A percentile compares a stretch with the other conserved stretches of the same genome.
These are phyloP conservation scores for Perca schrenkii DNA, from an alignment of 2,113 vertebrate genomes.

Conservation along the genomic window DNA sequence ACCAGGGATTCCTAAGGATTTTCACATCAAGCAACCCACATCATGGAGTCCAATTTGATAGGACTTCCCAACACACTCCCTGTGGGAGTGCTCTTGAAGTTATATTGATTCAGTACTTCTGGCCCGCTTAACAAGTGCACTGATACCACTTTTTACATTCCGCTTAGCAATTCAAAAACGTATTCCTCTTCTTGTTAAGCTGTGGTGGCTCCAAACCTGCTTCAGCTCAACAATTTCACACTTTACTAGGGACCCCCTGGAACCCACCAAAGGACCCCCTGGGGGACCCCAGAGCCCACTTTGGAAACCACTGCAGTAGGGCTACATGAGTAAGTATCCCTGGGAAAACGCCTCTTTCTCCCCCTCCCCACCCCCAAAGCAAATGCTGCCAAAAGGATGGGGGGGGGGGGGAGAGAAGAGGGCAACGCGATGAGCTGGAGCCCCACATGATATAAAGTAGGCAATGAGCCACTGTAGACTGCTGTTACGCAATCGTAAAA, in stretches of 20 bases:
- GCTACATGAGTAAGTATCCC: conserved; percentile 38
- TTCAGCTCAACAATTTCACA: neutral
- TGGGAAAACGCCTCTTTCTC: conserved; percentile 58
- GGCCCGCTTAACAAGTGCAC: conserved; percentile 24
- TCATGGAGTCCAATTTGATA: neutral
- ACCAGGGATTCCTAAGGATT: neutral
- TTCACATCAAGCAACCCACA: conserved; percentile 11
- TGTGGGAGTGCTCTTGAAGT: neutral
- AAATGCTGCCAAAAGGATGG: conserved; percentile 65
- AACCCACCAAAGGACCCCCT: conserved; percentile 20
- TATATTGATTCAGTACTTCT: neutral
- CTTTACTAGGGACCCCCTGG: conserved; percentile 25
- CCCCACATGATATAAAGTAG: conserved; percentile 45
- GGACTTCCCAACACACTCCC: conserved; percentile 6
- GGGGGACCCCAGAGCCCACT: conserved; percentile 23
- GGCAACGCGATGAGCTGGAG: conserved; percentile 7
- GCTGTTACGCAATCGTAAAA: conserved; percentile 67
- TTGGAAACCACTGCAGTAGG: conserved; percentile 48
- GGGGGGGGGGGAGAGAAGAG: neutral
- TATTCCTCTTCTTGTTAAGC: neutral
- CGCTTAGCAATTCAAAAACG: neutral
- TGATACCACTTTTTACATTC: conserved; percentile 17
- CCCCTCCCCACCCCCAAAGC: conserved; percentile 50
- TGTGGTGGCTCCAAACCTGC: neutral
- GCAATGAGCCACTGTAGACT: conserved; percentile 35